Base-by-base conservation (phyloP, 1,140 invertebrate species). In the Drosophila pruinosa region DNA sequence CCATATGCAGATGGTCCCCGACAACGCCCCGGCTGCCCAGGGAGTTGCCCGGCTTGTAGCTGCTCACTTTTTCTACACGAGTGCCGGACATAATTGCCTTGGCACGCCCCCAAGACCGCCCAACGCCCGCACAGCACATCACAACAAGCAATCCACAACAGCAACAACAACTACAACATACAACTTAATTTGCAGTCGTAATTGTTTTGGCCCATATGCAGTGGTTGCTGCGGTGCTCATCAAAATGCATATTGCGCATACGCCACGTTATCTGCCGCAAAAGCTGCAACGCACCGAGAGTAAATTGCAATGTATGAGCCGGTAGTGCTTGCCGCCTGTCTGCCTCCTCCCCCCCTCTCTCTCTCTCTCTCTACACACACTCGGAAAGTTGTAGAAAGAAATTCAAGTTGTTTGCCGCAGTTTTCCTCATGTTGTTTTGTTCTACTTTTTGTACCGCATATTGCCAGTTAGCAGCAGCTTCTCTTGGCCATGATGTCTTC, bases 51-150 rank as follows among this genome's bases (percentile, higher is more conserved):
- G 3, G 17, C 34, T 10, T 26, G 19, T 48, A 75, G 71, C 58
- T 62, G 67, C 48, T 63, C 50, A 69, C 57, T 43, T 72, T 85
- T 85, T 88, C 78, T 88, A 88, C 82, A 78, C 78, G 82, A 78
- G 68, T 82, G 83, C 64, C 65, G 78, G 78, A 82, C 82, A 88
- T 88, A 88, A 88, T 88, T 88, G 83, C 83, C 43, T 31, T 17
- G 36, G 59, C 28, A 64, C 52, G 41, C 39, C 43, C 28, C 5
- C 14, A 24, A n/a, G 72, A 61, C 64, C 81, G 81, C 77, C 81
- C 56, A 86, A 59, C 77, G 73, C 80, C 77, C 82, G 65, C 78
- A 59, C 26, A 43, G 19, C 58, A 57, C n/a, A 45, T 24, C 3
- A 36, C 69, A 58, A 31, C 36, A 57, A 48, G 22, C 38, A 22